Base-by-base conservation (phyloP, 2,113 vertebrate genomes). In the Nesogale talazaci region DNA sequence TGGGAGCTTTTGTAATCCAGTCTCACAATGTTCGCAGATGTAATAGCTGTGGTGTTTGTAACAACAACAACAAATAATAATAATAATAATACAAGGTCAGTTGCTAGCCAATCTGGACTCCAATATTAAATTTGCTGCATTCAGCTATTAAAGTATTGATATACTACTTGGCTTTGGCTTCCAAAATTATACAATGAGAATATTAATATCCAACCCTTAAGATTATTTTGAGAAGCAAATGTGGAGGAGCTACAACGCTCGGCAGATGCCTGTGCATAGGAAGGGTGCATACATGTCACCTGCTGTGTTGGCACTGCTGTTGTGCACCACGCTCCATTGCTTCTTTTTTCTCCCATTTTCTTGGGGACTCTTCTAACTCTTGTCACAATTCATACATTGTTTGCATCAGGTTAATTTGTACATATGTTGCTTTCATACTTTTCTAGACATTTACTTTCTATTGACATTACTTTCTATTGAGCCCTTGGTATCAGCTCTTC, bases 1-100 rank as follows among this genome's bases (percentile, higher is more conserved):
- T 81, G 85, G 1, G 46, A 67, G 78, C 91, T 91, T 91, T 95
- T n/a, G 0, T 94, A 96, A 96, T 79, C 25, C 27, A 88, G 78
- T 29, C 87, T 74, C 52, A 22, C 85, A 83, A 85, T 91, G 94
- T 93, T 94, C 93, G 86, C 79, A 92, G 90, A 83, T 80, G 75
- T 94, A 76, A 94, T 95, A 95, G 94, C 75, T 94, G 77, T 95
- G 94, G 96, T 95, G 40, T 46, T 69, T 76, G 70, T 38, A 72
- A 84, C 89, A 95, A 77, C 89, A 95, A 78, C n/a, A n/a, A n/a
- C n/a, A n/a, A n/a, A n/a, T n/a, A n/a, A n/a, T n/a, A n/a, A n/a
- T n/a, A n/a, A n/a, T n/a, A n/a, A n/a, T n/a, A 96, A 86, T 65
- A 91, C 34, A 59, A 27, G 52, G 56, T 92, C 95, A 92, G 89